These are phyloP conservation scores for Siderastrea siderea DNA, from an alignment of 92 coral and sea anemone genomes.

Conservation along the genomic window DNA sequence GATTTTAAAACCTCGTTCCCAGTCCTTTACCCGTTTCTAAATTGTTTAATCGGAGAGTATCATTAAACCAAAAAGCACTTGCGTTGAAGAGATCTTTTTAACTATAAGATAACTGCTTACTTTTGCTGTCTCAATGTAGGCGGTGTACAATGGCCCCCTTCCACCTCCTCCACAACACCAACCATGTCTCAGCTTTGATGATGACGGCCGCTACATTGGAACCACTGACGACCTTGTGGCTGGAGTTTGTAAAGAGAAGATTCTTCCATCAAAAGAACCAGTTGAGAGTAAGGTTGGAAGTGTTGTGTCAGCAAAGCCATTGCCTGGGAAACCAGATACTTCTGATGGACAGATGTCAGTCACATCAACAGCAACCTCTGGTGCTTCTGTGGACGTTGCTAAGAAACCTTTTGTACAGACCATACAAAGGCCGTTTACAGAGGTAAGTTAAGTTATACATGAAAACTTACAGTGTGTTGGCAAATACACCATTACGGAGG, in stretches of 20 bases:
- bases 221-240: conserved; percentile 13
- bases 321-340: neutral
- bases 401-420: neutral
- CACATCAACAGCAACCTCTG: neutral
- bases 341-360: conserved; percentile 8
- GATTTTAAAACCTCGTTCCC: too few species aligned
- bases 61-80: too few species aligned
- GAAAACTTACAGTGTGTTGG: too few species aligned
- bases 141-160: conserved; percentile 87
- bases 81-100: too few species aligned
- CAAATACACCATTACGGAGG: too few species aligned
- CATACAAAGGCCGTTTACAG: neutral
- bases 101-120: too few species aligned
- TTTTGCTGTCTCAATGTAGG: conserved; percentile 48
- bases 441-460: neutral
- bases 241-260: neutral
- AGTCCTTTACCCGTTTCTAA: too few species aligned
- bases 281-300: neutral
- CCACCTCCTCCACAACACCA: conserved; percentile 80
- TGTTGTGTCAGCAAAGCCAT: neutral
- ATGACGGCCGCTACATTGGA: conserved; percentile 81
- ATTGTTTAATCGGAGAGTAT: too few species aligned
- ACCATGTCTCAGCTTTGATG: conserved; percentile 89
- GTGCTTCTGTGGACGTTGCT: neutral
- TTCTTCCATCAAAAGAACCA: neutral